Base-by-base conservation (phyloP, 2,113 vertebrate species). In the Campylomormyrus tamandua region DNA sequence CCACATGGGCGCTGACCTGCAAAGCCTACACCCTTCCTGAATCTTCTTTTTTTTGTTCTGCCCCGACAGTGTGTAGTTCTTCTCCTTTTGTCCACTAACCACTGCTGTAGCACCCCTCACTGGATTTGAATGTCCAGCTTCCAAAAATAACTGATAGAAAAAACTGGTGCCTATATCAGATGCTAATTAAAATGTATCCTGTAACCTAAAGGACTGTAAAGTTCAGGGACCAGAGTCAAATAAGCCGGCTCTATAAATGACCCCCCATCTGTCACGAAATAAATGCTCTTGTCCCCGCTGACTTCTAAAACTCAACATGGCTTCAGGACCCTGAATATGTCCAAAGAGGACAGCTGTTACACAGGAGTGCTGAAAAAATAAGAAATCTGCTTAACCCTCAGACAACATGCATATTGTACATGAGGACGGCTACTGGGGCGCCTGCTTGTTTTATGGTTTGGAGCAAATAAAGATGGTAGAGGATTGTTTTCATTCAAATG, bases 211-310 rank as follows among this genome's bases (percentile, higher is more conserved):
- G 35, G 35, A 80, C 13, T 80, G 31, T 80, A 42, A 19, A 35
- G 31, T 77, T 77, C 70, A 77, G 10, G 70, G 31, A 77, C 11
- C 70, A 39, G 70, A 77, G 70, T 77, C 15, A 35, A 80, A 80
- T 42, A 80, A 42, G 35, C 15, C 15, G 13, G 35, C 74, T 42
- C 13, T 80, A 19, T 80, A 80, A 80, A 80, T 80, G 35, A 80
- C 56, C 56, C 19, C 35, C 93, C 92, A 95, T 93, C 94, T 94
- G 94, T 92, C 93, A 92, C 90, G 90, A 91, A 49, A 52, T 49
- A 91, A 49, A 56, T 15, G 91, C 90, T 93, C 90, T 92, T 92
- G 93, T 91, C 1, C 15, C 88, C 10, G 91, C 94, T 94, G 95
- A 94, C 94, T 94, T 66, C 91, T 92, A 93, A 94, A 94, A 93